Conservation (phyloP, 2,888 invertebrate genomes). For the Cistogaster globosa region DNA sequence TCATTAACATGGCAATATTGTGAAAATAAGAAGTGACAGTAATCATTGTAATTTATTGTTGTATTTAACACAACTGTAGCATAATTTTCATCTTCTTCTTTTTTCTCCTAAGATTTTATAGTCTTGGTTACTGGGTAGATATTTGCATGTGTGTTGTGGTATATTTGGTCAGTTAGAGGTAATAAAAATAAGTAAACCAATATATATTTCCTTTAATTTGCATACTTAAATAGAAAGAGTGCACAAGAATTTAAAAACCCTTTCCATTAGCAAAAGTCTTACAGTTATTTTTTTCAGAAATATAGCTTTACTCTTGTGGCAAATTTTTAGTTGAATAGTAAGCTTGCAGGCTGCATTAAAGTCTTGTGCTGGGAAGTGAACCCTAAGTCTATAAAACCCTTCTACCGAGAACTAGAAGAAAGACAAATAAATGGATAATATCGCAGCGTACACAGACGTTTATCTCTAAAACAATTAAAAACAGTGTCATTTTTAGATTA, state of each 20-base stretch:
- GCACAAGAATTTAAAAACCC: neutral
- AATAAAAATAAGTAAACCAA: constrained; percentile 13
- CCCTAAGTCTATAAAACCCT: no score
- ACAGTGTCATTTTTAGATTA: no score
- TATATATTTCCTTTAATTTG: constrained; percentile 1
- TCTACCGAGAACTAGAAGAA: no score
- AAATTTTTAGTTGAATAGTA: no score
- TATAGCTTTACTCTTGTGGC: no score
- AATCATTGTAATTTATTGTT: constrained; percentile 53
- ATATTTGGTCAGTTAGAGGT: constrained; percentile 18
- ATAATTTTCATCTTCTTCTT: constrained; percentile 12
- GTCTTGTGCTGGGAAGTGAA: no score
- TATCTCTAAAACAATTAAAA: no score
- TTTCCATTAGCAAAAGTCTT: neutral
- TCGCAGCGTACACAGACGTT: no score
- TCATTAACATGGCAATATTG: constrained; percentile 16
- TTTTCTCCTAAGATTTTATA: constrained; percentile 3
- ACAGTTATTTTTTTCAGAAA: no score
- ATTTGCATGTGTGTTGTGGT: no score
- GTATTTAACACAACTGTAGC: constrained; percentile 26
- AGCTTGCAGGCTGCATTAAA: no score
- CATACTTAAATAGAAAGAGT: neutral
- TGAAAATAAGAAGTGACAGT: constrained; percentile 22
- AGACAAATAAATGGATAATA: no score
- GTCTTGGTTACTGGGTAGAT: neutral